Evolutionary conservation across 2,888 invertebrate genomes (phyloP), one percentile per base, ranked within the genome.

Genomic region (Agonopterix heracliana): DNA sequence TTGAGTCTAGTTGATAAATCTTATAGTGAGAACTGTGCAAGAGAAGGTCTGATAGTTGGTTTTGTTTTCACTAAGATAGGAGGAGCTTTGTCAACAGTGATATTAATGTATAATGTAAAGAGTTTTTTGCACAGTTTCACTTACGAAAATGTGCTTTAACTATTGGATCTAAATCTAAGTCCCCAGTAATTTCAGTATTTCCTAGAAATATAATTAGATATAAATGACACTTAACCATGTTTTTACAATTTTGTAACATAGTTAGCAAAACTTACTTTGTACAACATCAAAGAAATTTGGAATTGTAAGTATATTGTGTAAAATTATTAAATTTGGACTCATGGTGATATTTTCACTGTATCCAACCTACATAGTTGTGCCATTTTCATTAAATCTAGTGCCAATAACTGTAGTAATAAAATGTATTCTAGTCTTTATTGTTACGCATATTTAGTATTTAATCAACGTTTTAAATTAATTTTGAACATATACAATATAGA

Each of bases 361-460:
- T 68, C 67, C 72, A 74, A 67, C 79, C 74, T 79, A 81, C 74
- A 79, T 82, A 79, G 68, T 78, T 77, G 85, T 89, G 89, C 88
- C 89, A 89, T 89, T 78, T 74, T 71, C 72, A 77, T 74, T 77
- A 65, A 80, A 76, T 73, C 80, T 88, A 89, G 89, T 89, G 89
- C 89, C 89, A 89, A 88, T 89, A 89, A 88, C 89, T 89, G 89
- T 88, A 81, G 75, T 78, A 74, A 68, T 77, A 79, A 80, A 84
- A 84, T 87, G 83, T 88, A 87, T 87, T 89, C 89, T 89, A 89
- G 89, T 89, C 89, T 88, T 82, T 87, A 89, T 87, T 89, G 88
- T 88, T 89, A 88, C 74, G 79, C 82, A 78, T 84, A 82, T 86
- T 86, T 87, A 87, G 87, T 81, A 77, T 81, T 77, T 83, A 86